phyloP scores from a whole-genome alignment of 2,797 vertebrate genomes.

The Thaleichthys pacificus region DNA sequence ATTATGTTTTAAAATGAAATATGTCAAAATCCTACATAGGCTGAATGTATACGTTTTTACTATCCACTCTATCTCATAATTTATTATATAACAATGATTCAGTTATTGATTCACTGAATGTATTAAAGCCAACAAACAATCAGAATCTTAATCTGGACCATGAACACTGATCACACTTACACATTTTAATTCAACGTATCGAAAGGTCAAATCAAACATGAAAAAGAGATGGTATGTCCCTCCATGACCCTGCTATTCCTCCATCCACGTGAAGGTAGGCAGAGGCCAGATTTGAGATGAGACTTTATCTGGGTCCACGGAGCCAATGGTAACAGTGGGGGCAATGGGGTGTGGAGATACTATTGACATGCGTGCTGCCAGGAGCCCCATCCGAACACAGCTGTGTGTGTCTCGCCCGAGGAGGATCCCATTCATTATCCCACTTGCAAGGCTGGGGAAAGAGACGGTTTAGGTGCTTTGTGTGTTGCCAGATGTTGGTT shows the following conservation, averaged over 20 bases:
- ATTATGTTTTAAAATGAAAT: too few relatives aligned
- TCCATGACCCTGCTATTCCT: slow-evolving; percentile 18
- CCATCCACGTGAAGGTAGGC: slow-evolving; percentile 62
- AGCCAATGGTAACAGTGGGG: slow-evolving; percentile 65
- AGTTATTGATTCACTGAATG: too few relatives aligned
- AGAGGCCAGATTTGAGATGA: slow-evolving; percentile 65
- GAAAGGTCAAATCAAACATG: neutral
- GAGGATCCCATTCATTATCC: slow-evolving; percentile 81
- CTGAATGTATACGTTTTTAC: too few relatives aligned
- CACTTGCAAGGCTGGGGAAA: slow-evolving; percentile 80
- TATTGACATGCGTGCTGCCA: slow-evolving; percentile 79
- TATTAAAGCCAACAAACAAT: too few relatives aligned
- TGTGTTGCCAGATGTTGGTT: neutral
- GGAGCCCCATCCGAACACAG: slow-evolving; percentile 84
- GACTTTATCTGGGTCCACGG: slow-evolving; percentile 64
- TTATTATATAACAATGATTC: too few relatives aligned
- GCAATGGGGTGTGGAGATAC: slow-evolving; percentile 76
- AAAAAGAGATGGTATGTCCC: neutral
- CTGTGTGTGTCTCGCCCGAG: slow-evolving; percentile 70
- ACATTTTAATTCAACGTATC: neutral
- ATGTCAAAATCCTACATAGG: too few relatives aligned
- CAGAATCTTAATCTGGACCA: too few relatives aligned
- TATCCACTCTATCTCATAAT: too few relatives aligned
- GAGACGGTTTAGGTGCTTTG: neutral
- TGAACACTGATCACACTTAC: too few relatives aligned